Evolutionary conservation across 92 coral and sea anemone species (phyloP).

Genomic region (Heteractis magnifica): DNA sequence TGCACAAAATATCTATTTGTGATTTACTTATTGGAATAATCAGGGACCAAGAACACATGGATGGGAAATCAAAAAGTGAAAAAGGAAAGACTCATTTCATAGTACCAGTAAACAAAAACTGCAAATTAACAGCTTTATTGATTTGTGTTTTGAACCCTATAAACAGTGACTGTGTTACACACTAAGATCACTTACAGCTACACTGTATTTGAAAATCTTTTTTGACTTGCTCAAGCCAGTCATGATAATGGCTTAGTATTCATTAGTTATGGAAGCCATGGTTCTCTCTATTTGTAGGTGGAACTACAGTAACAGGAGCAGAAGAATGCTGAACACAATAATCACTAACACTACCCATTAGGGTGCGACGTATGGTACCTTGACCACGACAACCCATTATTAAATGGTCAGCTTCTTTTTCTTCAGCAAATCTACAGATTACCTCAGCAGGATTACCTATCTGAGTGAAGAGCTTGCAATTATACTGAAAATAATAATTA

Average conservation of each 20-base stretch:
- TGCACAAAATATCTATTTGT: too few species aligned
- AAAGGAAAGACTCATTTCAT: not conserved
- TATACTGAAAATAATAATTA: conserved; percentile 11
- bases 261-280: conserved; percentile 20
- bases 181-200: not conserved
- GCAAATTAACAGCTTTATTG: not conserved
- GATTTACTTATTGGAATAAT: too few species aligned
- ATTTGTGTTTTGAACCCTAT: not conserved
- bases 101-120: too few species aligned
- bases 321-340: conserved; percentile 36
- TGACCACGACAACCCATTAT: conserved; percentile 41
- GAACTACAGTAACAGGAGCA: conserved; percentile 32
- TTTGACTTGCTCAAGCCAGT: not conserved
- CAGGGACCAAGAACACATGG: too few species aligned
- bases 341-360: conserved; percentile 43
- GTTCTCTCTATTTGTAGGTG: conserved; percentile 22
- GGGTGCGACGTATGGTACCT: conserved; percentile 39
- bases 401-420: conserved; percentile 31
- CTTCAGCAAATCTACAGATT: conserved; percentile 34
- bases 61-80: too few species aligned
- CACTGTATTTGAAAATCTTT: not conserved
- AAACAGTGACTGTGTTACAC: conserved; percentile 9
- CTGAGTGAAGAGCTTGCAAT: conserved; percentile 39
- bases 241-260: not conserved
- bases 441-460: conserved; percentile 44